Evolutionary conservation across 2,797 vertebrate genomes (phyloP).

Genomic region (Malurus leucopterus): DNA sequence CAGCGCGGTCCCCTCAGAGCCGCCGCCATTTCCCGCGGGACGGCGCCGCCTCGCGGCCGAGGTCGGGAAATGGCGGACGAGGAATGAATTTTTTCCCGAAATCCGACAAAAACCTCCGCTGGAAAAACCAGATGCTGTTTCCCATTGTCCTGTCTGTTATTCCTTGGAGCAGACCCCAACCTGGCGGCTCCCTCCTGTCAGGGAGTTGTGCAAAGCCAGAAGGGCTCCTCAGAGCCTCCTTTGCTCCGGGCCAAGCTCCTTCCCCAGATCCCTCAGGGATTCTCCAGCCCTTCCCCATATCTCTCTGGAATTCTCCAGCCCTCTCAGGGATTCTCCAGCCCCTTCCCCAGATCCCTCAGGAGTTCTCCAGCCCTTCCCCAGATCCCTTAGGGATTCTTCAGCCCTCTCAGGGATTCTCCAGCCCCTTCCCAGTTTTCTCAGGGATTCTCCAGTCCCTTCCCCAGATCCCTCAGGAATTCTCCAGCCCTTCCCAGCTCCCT

Average conservation of each 20-base stretch:
- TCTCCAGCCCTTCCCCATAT: not conserved
- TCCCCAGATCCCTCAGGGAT: not conserved
- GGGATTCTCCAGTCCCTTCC: too few species aligned
- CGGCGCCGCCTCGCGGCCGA: not conserved
- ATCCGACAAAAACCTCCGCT: not conserved
- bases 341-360: too few species aligned
- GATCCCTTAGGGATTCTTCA: too few species aligned
- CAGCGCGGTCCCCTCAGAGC: not conserved
- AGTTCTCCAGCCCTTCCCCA: too few species aligned
- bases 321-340: too few species aligned
- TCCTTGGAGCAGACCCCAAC: not conserved
- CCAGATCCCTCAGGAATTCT: too few species aligned
- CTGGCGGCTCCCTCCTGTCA: not conserved
- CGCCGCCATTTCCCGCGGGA: not conserved
- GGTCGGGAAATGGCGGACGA: accelerated
- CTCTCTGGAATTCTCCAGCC: too few species aligned
- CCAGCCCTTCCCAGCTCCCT: not conserved
- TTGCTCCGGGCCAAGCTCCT: not conserved
- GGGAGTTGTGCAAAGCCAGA: not conserved
- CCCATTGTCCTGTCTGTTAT: not conserved
- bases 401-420: too few species aligned
- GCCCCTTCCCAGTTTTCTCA: too few species aligned
- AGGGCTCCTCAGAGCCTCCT: not conserved
- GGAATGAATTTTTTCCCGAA: not conserved
- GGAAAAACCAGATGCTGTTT: not conserved